Conservation (phyloP, 2,113 vertebrate genomes). For the Poecilia latipinna region DNA sequence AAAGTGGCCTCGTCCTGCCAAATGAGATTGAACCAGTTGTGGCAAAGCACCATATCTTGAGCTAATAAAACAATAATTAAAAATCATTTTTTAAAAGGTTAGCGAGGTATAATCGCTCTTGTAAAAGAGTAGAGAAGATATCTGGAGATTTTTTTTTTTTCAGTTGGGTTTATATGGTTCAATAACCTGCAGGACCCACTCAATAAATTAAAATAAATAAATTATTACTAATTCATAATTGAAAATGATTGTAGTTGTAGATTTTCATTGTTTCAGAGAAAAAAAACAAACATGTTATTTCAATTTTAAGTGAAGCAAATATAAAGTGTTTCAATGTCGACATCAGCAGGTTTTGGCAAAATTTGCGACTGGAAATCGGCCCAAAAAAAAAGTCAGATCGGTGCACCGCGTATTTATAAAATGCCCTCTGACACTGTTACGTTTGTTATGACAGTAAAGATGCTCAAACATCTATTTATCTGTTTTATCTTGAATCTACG, state of each 20-base stretch:
- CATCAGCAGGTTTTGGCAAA: no score
- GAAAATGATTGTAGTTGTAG: no score
- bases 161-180: neutral
- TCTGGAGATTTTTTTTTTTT: neutral
- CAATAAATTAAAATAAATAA: no score
- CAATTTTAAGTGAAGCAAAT: no score
- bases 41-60: no score
- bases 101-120: neutral
- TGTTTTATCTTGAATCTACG: slow-evolving; percentile 2
- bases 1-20: neutral
- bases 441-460: neutral
- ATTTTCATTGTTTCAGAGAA: no score
- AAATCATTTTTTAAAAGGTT: neutral
- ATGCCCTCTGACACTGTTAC: neutral
- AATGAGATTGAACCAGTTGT: neutral
- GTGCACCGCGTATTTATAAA: neutral
- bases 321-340: no score
- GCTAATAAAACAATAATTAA: neutral
- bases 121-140: neutral
- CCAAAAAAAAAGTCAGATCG: no score
- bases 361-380: no score
- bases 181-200: neutral
- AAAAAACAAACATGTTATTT: no score
- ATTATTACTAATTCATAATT: no score
- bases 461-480: neutral